Evolutionary conservation across 2,888 invertebrate species (phyloP), one percentile per base, ranked within the genome.

Genomic region (Eumerus sabulonum): DNA sequence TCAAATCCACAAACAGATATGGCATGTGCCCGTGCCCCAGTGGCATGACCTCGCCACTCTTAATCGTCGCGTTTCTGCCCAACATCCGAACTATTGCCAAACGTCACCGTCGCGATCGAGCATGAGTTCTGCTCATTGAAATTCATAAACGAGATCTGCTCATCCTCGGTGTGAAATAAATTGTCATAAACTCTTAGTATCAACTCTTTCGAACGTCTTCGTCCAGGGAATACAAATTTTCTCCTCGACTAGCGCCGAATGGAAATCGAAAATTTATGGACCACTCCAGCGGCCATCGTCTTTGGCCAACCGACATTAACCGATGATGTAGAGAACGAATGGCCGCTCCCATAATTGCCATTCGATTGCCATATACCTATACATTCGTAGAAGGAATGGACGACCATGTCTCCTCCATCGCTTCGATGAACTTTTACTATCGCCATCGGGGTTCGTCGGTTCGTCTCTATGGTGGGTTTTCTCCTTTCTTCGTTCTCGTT

Each of bases 211-310:
- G 72, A n/a, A n/a, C 62, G 73, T 67, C 77, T 77, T 77, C 73
- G n/a, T n/a, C n/a, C 72, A 77, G 72, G 77, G 77, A 66, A 73
- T 67, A 77, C 77, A 77, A 77, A 77, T 77, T 77, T 77, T 77
- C 76, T 50, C 51, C 76, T 72, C 57, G 72, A 77, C 72, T 77
- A 63, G 77, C 77, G 72, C 53, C 77, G 77, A 77, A 77, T 72
- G 77, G 67, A 77, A 77, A 77, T 77, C 77, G 67, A 63, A 72
- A 77, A 77, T 77, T 77, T 77, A 77, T 77, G 77, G 72, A 77
- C 67, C 77, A 63, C 63, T 44, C 44, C 14, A 50, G 50, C 56
- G 48, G 40, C 50, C 42, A 35, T 45, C 27, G 27, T 27, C 27
- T 2, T 14, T 45, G 12, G 17, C 16, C 19, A 38, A 45, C 47